Evolutionary conservation across 2,888 invertebrate species (phyloP).

Genomic region (Vandiemenella viatica): DNA sequence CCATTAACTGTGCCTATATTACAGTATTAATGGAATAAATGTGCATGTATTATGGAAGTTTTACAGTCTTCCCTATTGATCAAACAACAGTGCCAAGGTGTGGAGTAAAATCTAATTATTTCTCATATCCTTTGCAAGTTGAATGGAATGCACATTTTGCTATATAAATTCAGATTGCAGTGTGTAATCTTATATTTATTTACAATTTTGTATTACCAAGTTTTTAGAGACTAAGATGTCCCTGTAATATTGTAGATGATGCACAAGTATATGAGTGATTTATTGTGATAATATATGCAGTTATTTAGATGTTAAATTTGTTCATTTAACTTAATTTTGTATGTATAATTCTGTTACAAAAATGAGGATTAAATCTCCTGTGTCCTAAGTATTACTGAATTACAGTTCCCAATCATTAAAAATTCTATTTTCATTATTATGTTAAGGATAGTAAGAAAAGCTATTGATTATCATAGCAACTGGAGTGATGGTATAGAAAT

Average conservation of each 20-base stretch:
- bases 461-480: no score
- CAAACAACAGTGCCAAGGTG: not conserved
- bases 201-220: conserved; percentile 17
- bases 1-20: no score
- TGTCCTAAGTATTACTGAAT: no score
- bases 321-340: not conserved
- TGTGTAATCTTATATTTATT: conserved; percentile 17
- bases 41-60: not conserved
- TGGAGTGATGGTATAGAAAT: no score
- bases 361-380: no score
- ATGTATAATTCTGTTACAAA: no score
- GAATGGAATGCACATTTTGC: conserved; percentile 12
- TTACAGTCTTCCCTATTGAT: conserved; percentile 2
- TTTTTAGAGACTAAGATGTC: conserved; percentile 12
- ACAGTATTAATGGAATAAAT: no score
- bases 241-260: conserved; percentile 12
- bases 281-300: conserved; percentile 18
- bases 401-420: no score
- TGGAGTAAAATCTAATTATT: no score
- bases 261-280: conserved; percentile 17
- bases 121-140: no score
- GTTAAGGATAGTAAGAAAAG: no score
- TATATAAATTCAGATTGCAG: conserved; percentile 15
- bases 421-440: no score
- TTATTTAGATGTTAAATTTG: conserved; percentile 15